Base-by-base conservation (phyloP, 1,140 invertebrate species). In the Brachionus koreanus region DNA sequence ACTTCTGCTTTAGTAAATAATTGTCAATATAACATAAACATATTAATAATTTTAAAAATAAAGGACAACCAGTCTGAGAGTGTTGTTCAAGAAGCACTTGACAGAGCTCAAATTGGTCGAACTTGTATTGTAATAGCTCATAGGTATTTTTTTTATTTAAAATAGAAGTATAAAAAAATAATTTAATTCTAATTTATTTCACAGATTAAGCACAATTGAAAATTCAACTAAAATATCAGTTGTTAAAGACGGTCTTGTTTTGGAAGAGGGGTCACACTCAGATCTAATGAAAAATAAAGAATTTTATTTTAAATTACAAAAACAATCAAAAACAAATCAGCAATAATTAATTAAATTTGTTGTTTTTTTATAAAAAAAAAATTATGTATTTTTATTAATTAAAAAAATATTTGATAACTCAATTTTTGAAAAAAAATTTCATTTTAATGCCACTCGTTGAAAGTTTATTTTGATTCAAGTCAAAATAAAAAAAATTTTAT, bases 61-160 rank as follows among this genome's bases (percentile, higher is more conserved):
- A 69, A 69, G 65, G 95, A 96, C 88, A 92, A 93, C 9, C 92
- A 93, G 83, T 90, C 89, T 85, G 95, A 96, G 88, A 92, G 92
- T 86, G 89, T 94, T 61, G 87, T 89, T n/a, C 88, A 89, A 83
- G 87, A 88, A 79, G 87, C 88, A 3, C 81, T 89, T 33, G 87
- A 89, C 82, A 84, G 83, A 82, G 86, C 87, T 29, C 85, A 46
- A 72, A 37, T 23, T 19, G 89, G 88, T 23, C 85, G 90, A 23
- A 90, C 90, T 39, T 88, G 88, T 23, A 86, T 90, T 43, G 87
- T 88, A 1, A 90, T 90, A 83, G 90, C 90, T 5, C 90, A 90
- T 83, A 84, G 69, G 69, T 74, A 49, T 46, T 6, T 43, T 46
- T 25, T 33, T 46, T 49, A 12, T 9, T 25, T 25, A 46, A 12